phyloP scores from a whole-genome alignment of 2,113 vertebrate genomes.

The Orthonyx spaldingii region DNA sequence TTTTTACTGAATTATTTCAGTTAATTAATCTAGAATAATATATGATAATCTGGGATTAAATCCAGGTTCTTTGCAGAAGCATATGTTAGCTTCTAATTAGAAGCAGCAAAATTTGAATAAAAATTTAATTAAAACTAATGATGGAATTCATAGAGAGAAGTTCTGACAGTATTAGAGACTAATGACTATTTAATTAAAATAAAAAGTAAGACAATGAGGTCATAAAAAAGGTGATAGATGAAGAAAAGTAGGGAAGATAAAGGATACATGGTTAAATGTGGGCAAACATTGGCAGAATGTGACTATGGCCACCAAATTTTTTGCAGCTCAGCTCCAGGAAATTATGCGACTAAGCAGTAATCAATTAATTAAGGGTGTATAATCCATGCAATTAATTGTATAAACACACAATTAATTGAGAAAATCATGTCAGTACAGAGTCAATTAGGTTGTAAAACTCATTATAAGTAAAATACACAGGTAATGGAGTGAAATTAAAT shows the following conservation, averaged over 20 bases:
- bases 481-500: constrained; percentile 15
- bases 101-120: not conserved
- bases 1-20: not conserved
- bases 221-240: not conserved
- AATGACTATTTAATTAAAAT: not conserved
- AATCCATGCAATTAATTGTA: constrained; percentile 38
- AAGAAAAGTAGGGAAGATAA: not conserved
- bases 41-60: not conserved
- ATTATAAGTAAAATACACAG: constrained; percentile 5
- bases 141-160: not conserved
- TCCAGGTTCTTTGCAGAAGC: not conserved
- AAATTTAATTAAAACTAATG: not conserved
- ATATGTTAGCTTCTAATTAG: not conserved
- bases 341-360: not conserved
- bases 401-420: constrained; percentile 24
- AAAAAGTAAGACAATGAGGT: not conserved
- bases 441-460: constrained; percentile 19
- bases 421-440: not conserved
- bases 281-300: not conserved
- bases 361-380: not conserved
- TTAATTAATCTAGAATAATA: not conserved
- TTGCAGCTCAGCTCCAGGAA: not conserved
- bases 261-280: not conserved
- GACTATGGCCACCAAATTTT: not conserved
- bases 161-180: not conserved